Evolutionary conservation across 1,140 invertebrate genomes (phyloP).

Genomic region (Cotesia vestalis): DNA sequence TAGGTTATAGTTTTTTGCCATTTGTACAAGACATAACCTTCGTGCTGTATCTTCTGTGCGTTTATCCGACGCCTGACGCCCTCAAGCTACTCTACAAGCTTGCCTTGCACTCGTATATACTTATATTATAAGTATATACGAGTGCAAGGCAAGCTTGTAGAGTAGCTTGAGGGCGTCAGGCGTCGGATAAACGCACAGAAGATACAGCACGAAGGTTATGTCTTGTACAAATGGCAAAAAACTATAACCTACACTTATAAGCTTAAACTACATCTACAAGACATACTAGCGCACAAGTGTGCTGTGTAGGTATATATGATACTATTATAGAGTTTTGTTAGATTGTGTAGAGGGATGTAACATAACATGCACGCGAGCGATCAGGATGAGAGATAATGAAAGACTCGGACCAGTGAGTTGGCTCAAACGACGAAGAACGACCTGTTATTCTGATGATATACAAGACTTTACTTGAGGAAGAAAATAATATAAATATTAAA

Average conservation of each 20-base stretch:
- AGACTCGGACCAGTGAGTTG: constrained; percentile 26
- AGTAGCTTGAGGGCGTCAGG: background rate
- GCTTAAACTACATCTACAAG: too few relatives aligned
- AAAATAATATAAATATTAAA: constrained; percentile 1
- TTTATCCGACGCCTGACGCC: constrained; percentile 2
- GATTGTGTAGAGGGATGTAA: constrained; percentile 3
- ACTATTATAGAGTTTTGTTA: too few relatives aligned
- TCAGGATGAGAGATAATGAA: constrained; percentile 29
- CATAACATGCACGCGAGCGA: constrained; percentile 31
- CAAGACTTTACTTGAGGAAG: background rate
- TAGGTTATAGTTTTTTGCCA: background rate
- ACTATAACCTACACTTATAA: background rate
- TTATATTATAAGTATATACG: background rate
- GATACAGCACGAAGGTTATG: constrained; percentile 8
- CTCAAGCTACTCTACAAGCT: background rate
- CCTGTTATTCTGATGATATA: background rate
- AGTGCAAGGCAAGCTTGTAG: background rate
- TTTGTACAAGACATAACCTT: constrained; percentile 11
- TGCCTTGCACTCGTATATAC: background rate
- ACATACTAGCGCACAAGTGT: too few relatives aligned
- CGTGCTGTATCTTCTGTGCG: background rate
- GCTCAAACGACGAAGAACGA: constrained; percentile 9
- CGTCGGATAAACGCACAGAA: constrained; percentile 8
- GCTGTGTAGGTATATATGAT: too few relatives aligned
- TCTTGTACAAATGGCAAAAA: background rate